Conservation (phyloP, 2,888 invertebrate genomes). For the Thera obeliscata region DNA sequence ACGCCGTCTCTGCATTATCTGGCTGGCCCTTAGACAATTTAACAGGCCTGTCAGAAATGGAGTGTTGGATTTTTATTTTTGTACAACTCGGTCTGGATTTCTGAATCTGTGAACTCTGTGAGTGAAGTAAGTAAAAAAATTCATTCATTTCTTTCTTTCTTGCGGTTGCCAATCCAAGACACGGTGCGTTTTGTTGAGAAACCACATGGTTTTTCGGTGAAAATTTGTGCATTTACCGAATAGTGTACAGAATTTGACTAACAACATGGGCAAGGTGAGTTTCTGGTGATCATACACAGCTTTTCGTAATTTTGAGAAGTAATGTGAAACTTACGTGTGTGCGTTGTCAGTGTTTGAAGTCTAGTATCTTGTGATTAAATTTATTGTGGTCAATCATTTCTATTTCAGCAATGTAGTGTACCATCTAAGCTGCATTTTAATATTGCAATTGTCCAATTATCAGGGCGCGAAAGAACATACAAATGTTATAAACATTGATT, state of each 20-base stretch:
- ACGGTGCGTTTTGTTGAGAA: slow-evolving; percentile 70
- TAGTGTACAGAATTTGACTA: slow-evolving; percentile 27
- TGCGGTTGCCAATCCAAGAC: slow-evolving; percentile 79
- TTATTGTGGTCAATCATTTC: neutral
- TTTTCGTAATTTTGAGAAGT: slow-evolving; percentile 8
- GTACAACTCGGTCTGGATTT: slow-evolving; percentile 19
- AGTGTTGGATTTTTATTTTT: slow-evolving; percentile 26
- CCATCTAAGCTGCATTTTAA: neutral
- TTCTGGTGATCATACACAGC: slow-evolving; percentile 32
- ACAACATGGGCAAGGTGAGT: slow-evolving; percentile 40
- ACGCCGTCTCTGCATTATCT: too few relatives aligned
- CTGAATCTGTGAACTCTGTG: neutral
- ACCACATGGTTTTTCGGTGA: slow-evolving; percentile 72
- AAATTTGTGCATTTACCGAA: slow-evolving; percentile 44
- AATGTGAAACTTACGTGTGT: slow-evolving; percentile 19
- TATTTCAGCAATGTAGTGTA: neutral
- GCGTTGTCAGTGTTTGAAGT: slow-evolving; percentile 15
- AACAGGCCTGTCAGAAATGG: too few relatives aligned
- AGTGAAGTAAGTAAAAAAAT: too few relatives aligned
- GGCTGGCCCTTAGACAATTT: too few relatives aligned
- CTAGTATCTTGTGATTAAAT: neutral
- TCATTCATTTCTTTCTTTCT: slow-evolving; percentile 61
- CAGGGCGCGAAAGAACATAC: neutral
- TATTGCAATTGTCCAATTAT: neutral
- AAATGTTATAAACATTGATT: neutral